Base-by-base conservation (phyloP, 2,113 vertebrate species). In the Ammodytes dubius region DNA sequence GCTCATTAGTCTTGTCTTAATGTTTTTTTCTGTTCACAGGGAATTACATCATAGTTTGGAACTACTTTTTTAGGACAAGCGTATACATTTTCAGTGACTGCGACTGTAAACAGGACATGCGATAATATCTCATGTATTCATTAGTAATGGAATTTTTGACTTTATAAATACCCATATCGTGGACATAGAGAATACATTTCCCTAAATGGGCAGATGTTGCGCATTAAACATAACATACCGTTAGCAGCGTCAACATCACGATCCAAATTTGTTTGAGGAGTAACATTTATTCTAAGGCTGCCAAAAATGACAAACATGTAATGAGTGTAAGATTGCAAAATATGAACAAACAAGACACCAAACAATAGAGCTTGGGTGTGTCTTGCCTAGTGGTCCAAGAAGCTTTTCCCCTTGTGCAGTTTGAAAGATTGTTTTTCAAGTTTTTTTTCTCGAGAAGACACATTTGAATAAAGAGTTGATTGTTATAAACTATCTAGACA, bases 1-100 rank as follows among this genome's bases (percentile, higher is more conserved):
- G 19, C 50, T 76, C 45, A 76, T 78, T 56, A 46, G 11, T 8
- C 47, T 54, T 19, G 54, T 15, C 35, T 53, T 39, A 65, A 52
- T 53, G 8, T 69, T 12, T 46, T 42, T 49, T 59, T 47, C 37
- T 58, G 58, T 50, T 50, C 61, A 50, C 40, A 14, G 15, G 4
- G 47, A 54, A 39, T 54, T 4, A 47, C 50, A 40, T 14, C 13
- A 45, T 8, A 50, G 64, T 52, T 66, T 27, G 27, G 43, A 60
- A n/a, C 9, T 37, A 19, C 17, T 6, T 40, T 54, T 58, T 58
- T 0, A 59, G 9, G 10, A 58, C 10, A 53, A 68, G 14, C 1
- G 14, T 17, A 60, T 19, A 5, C 45, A 67, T 60, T 42, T n/a
- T 46, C 11, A 5, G 0, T 52, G 54, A 67, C 7, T 19, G 2